Evolutionary conservation across 2,113 vertebrate genomes (phyloP).

Genomic region (Chaetodon trifascialis): DNA sequence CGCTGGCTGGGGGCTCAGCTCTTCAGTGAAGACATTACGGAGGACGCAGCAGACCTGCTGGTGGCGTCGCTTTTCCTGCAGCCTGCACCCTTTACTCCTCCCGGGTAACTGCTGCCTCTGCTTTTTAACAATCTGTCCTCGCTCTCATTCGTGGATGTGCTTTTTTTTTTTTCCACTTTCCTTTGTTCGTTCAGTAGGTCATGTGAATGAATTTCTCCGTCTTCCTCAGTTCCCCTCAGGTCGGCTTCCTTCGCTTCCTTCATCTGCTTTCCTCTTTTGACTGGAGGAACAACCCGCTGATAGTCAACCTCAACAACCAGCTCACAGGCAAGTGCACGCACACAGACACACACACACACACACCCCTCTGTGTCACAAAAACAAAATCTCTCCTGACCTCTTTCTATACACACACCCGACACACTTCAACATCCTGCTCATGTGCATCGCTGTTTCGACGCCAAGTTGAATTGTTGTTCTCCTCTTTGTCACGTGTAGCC

Average conservation of each 20-base stretch:
- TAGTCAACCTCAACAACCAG: constrained; percentile 92
- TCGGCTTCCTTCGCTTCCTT: constrained; percentile 95
- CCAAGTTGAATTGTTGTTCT: constrained; percentile 50
- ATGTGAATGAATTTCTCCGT: constrained; percentile 47
- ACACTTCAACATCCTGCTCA: constrained; percentile 63
- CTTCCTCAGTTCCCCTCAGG: constrained; percentile 90
- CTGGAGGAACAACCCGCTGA: constrained; percentile 94
- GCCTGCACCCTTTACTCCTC: constrained; percentile 90
- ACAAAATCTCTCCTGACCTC: constrained; percentile 51
- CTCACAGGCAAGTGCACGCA: constrained; percentile 87
- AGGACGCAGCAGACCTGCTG: constrained; percentile 93
- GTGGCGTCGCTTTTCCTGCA: constrained; percentile 93
- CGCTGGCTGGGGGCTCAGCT: constrained; percentile 95
- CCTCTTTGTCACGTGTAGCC: constrained; percentile 79
- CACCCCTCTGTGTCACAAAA: constrained; percentile 41
- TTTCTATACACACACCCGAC: constrained; percentile 57
- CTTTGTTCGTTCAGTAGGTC: constrained; percentile 63
- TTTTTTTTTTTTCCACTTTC: constrained; percentile 22
- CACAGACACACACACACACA: constrained; percentile 15
- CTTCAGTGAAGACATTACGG: constrained; percentile 85
- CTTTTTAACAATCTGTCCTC: background rate
- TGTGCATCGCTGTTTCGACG: constrained; percentile 15
- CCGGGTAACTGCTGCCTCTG: constrained; percentile 84
- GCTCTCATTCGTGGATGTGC: background rate
- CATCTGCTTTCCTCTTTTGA: constrained; percentile 92